A percentile compares a stretch with the other conserved stretches of the same genome.
Evolutionary conservation across 2,888 invertebrate species (phyloP).

Genomic region (Hemithea aestivaria): DNA sequence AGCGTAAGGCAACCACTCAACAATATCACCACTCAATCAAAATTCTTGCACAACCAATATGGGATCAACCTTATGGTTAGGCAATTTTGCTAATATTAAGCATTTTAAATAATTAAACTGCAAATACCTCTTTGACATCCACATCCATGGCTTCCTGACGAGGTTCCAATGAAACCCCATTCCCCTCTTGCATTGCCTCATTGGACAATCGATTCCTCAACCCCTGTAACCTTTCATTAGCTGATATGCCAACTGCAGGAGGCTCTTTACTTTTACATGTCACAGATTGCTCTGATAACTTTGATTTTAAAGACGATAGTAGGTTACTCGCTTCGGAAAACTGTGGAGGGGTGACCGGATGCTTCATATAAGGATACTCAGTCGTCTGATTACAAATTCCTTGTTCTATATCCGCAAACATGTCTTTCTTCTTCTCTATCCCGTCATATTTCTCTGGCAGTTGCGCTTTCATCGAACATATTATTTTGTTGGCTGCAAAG

Average conservation of each 20-base stretch:
- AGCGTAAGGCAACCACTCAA: too few species aligned
- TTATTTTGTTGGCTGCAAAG: conserved; percentile 68
- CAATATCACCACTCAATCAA: too few species aligned
- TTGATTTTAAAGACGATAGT: conserved; percentile 68
- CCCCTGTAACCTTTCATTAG: conserved; percentile 52
- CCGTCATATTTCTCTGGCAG: conserved; percentile 59
- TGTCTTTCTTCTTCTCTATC: conserved; percentile 57
- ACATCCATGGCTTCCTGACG: conserved; percentile 59
- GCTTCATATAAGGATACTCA: conserved; percentile 65
- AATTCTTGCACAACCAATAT: too few species aligned
- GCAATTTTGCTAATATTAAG: too few species aligned
- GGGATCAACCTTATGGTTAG: too few species aligned
- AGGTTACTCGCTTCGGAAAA: conserved; percentile 69
- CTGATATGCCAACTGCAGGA: conserved; percentile 36
- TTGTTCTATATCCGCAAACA: conserved; percentile 68
- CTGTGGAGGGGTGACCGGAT: conserved; percentile 69
- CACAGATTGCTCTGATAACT: conserved; percentile 48
- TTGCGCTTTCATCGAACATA: conserved; percentile 71
- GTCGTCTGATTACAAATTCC: conserved; percentile 65
- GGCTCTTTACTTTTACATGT: conserved; percentile 32
- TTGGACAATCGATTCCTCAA: conserved; percentile 44
- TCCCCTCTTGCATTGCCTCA: conserved; percentile 39
- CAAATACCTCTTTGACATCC: conserved; percentile 57
- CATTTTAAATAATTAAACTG: too few species aligned
- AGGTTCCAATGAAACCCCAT: conserved; percentile 24